phyloP scores from a whole-genome alignment of 2,113 vertebrate species.

The Dasyurus viverrinus region DNA sequence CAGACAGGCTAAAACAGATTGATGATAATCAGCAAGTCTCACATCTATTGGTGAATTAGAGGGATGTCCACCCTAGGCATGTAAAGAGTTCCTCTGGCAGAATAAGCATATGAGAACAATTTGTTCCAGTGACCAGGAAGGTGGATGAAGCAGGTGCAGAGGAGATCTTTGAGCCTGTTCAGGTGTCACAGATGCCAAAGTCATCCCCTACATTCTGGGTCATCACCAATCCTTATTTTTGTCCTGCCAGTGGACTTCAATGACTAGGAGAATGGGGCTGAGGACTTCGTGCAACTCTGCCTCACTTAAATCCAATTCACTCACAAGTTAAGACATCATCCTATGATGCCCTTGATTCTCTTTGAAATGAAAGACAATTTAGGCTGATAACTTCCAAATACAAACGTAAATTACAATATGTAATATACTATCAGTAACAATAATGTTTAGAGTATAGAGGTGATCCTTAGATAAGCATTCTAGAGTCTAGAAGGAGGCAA shows the following conservation, averaged over 20 bases:
- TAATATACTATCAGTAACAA: background rate
- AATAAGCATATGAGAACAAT: background rate
- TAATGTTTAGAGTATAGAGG: too few species aligned
- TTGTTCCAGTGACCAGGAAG: background rate
- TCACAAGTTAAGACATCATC: background rate
- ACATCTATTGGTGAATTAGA: background rate
- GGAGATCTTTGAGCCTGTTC: background rate
- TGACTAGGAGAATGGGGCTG: background rate
- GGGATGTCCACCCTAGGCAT: background rate
- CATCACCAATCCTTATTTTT: background rate
- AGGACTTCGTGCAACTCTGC: background rate
- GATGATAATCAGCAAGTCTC: background rate
- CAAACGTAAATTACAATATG: background rate
- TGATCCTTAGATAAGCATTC: too few species aligned
- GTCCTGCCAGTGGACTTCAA: background rate
- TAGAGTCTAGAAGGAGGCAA: too few species aligned
- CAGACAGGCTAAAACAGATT: background rate
- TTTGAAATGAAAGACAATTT: background rate
- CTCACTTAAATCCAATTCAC: background rate
- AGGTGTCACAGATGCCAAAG: background rate
- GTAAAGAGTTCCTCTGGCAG: background rate
- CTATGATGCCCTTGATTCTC: background rate
- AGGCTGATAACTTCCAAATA: background rate
- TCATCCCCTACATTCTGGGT: background rate
- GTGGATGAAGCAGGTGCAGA: background rate